Evolutionary conservation across 2,888 invertebrate genomes (phyloP).

Genomic region (Halocaridina rubra): DNA sequence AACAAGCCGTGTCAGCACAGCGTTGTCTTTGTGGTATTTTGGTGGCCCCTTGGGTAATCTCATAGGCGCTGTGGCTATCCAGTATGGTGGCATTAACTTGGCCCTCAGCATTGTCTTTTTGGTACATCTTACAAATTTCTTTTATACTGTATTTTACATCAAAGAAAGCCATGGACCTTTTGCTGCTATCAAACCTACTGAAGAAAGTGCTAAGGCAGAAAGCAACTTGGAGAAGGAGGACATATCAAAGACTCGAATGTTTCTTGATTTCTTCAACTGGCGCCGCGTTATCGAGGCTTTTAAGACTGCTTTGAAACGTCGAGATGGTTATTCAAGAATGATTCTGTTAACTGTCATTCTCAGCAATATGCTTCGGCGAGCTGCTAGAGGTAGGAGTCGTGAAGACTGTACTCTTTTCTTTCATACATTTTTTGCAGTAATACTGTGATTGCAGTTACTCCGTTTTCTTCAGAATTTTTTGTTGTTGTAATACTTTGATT

Average conservation of each 20-base stretch:
- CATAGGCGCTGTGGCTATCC: slow-evolving; percentile 64
- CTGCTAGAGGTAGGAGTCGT: slow-evolving; percentile 35
- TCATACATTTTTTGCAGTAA: too few relatives aligned
- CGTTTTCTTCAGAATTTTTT: too few relatives aligned
- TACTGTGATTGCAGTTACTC: too few relatives aligned
- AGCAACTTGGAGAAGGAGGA: slow-evolving; percentile 18
- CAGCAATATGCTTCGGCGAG: slow-evolving; percentile 31
- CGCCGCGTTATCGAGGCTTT: slow-evolving; percentile 82
- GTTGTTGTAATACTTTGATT: too few relatives aligned
- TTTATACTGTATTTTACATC: slow-evolving; percentile 64
- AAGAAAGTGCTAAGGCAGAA: not conserved
- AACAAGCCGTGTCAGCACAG: slow-evolving; percentile 75
- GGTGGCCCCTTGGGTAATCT: slow-evolving; percentile 65
- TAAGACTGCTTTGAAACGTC: slow-evolving; percentile 82
- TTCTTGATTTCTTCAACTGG: slow-evolving; percentile 69
- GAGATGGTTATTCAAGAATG: slow-evolving; percentile 71
- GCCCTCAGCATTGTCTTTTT: slow-evolving; percentile 65
- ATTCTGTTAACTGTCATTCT: slow-evolving; percentile 55
- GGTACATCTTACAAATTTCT: slow-evolving; percentile 62
- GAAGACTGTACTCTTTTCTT: too few relatives aligned
- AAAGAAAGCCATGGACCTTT: slow-evolving; percentile 41
- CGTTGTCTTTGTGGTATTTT: slow-evolving; percentile 70
- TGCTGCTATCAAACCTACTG: not conserved
- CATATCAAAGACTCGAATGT: slow-evolving; percentile 4
- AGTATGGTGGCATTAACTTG: slow-evolving; percentile 55